Base-by-base conservation (phyloP, 2,113 vertebrate genomes). In the Ptilonorhynchus violaceus region DNA sequence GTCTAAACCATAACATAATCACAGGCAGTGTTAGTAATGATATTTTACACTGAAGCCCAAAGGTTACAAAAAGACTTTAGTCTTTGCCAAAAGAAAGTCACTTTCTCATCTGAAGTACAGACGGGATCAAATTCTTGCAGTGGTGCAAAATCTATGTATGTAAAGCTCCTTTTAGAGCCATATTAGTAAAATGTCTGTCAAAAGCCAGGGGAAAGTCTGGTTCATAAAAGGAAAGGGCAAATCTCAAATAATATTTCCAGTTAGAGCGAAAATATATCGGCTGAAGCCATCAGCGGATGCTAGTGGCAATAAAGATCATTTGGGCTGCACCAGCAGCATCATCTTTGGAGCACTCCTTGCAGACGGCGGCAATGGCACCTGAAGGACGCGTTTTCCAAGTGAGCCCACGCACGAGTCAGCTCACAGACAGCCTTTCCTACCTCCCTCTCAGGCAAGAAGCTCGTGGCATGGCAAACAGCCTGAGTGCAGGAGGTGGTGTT, bases 21-120 rank as follows among this genome's bases (percentile, higher is more conserved):
- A 70, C 1, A 2, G 47, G 30, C 59, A 86, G 17, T 22, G 20
- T 52, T 77, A 47, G 50, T 56, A 74, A 72, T 59, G 35, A 13
- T 52, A 81, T 44, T 95, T 88, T 88, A 88, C 35, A 60, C 50
- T 47, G 39, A 84, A 88, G 75, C 31, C 75, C 68, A 89, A 86
- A 95, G 56, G 79, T 86, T 94, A 92, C 24, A 50, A 47, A 87
- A 83, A 89, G 11, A 83, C 28, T 58, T 90, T 11, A 88, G 47
- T 64, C 72, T n/a, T 77, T 81, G 60, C 68, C 44, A 72, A 84
- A 83, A 64, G 28, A 42, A 88, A 95, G 75, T 72, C 47, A 59
- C 37, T 75, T 87, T 87, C 41, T 60, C 69, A 85, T 79, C 19
- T 56, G 42, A 83, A 68, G 47, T 52, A 62, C 14, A 50, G 42